Evolutionary conservation across 92 coral and sea anemone genomes (phyloP), one percentile per base, ranked within the genome.

Genomic region (Paramuricea clavata): DNA sequence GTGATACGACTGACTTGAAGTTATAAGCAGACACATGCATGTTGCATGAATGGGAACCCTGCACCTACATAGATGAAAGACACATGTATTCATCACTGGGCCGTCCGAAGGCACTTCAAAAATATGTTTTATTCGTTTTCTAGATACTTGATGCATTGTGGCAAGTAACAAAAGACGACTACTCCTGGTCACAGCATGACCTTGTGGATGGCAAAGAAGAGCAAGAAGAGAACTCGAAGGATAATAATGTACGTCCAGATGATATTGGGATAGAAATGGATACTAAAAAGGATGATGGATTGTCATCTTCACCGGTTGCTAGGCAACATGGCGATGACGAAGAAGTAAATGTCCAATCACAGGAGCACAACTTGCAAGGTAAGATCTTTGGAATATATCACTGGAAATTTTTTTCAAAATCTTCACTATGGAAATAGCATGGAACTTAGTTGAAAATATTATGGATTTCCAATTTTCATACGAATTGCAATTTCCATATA

Each of bases 61-160:
- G n/a, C n/a, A n/a, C n/a, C n/a, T n/a, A n/a, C n/a, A n/a, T n/a
- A n/a, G n/a, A n/a, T n/a, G n/a, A n/a, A n/a, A n/a, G n/a, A n/a
- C n/a, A n/a, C n/a, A n/a, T n/a, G n/a, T n/a, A n/a, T n/a, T n/a
- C n/a, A n/a, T n/a, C n/a, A n/a, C n/a, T n/a, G n/a, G n/a, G n/a
- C n/a, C n/a, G n/a, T n/a, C n/a, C n/a, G n/a, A n/a, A n/a, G n/a
- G n/a, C n/a, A n/a, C n/a, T 16, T 56, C 0, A 56, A 56, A 0
- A 39, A 39, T 39, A 4, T 10, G 5, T 39, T 39, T 39, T 4
- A 39, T 57, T 57, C 25, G 22, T 25, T 19, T 15, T 9, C 52
- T 41, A 79, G 84, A 41, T 79, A 21, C 57, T 79, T 43, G 84
- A 41, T 36, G 84, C 84, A 1, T 60, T 79, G 35, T 79, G 84